Percentiles rank a stretch among this genome's conserved stretches.
Evolutionary conservation across 64 coral and sea anemone species (phyloP).

Genomic region (Orbicella faveolata): DNA sequence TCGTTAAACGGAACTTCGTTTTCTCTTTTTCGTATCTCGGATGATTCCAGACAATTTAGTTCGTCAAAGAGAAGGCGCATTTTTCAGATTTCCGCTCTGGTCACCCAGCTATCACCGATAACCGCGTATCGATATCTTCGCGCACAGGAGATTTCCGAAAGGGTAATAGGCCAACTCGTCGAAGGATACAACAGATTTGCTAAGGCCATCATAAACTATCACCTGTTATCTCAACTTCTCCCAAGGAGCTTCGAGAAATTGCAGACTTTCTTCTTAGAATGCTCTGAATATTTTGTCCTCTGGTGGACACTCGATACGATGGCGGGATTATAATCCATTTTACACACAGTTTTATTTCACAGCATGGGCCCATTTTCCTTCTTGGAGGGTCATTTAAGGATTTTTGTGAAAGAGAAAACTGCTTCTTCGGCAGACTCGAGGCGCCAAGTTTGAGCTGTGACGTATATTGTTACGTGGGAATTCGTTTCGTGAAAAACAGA

Average conservation of each 20-base stretch:
- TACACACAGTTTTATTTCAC: not conserved
- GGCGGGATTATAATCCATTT: constrained; percentile 2
- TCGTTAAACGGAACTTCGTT: not conserved
- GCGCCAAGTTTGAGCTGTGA: constrained; percentile 5
- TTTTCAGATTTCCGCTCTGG: constrained; percentile 35
- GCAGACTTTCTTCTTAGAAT: not conserved
- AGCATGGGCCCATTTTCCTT: not conserved
- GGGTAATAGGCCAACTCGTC: not conserved
- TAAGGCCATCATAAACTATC: not conserved
- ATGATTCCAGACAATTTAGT: constrained; percentile 15
- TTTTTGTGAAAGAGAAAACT: constrained; percentile 6
- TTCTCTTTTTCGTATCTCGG: constrained; percentile 1
- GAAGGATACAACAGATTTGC: not conserved
- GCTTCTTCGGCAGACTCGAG: constrained; percentile 18
- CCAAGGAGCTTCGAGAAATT: not conserved
- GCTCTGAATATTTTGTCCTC: not conserved
- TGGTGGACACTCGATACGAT: not conserved
- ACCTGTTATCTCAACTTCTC: not conserved
- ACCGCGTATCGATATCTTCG: constrained; percentile 14
- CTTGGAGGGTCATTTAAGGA: constrained; percentile 14
- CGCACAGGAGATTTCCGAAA: constrained; percentile 3
- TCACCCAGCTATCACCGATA: constrained; percentile 20
- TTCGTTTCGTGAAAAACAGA: constrained; percentile 6
- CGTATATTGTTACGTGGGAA: constrained; percentile 16
- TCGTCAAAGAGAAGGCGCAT: constrained; percentile 14